Base-by-base conservation (phyloP, 2,797 vertebrate species). In the Coregonus ussuriensis region DNA sequence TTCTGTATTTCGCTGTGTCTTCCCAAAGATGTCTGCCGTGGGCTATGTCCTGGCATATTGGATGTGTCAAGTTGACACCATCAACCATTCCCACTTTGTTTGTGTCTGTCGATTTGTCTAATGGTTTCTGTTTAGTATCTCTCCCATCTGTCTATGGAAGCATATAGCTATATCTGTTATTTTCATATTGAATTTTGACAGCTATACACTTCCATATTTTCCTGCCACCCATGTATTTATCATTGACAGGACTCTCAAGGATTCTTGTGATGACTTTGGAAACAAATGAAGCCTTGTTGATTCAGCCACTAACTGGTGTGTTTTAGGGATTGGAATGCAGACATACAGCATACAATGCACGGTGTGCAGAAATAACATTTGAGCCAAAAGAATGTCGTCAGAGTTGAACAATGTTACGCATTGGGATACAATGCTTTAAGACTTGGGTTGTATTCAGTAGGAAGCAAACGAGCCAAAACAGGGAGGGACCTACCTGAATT, bases 1-100 rank as follows among this genome's bases (percentile, higher is more conserved):
- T 56, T 56, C 52, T 54, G 14, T 51, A 76, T 4, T 54, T 5
- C 9, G 37, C 16, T 68, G 25, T 68, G 74, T 79, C 72, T 74
- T 65, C 79, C 65, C 41, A 15, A 74, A 81, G 33, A 35, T 63
- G 74, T 72, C 59, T 53, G 41, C 76, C 13, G 54, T 53, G 29
- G 53, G 52, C 47, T 37, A 14, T 15, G 7, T 71, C 15, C 3
- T 68, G 71, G 53, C 18, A 18, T 72, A 66, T 62, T 54, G 41
- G 18, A 59, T 59, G 31, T 71, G 37, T 67, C 11, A 33, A 65
- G 33, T 63, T 74, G 6, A 33, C 33, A n/a, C 53, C 4, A 73
- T 75, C 21, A 15, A 62, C 33, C 6, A 37, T 76, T 76, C 14
- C 41, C 14, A 51, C 71, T 77, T 76, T 59, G 18, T 35, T 68